Evolutionary conservation across 2,888 invertebrate species (phyloP).

Genomic region (Cerastis rubricosa): DNA sequence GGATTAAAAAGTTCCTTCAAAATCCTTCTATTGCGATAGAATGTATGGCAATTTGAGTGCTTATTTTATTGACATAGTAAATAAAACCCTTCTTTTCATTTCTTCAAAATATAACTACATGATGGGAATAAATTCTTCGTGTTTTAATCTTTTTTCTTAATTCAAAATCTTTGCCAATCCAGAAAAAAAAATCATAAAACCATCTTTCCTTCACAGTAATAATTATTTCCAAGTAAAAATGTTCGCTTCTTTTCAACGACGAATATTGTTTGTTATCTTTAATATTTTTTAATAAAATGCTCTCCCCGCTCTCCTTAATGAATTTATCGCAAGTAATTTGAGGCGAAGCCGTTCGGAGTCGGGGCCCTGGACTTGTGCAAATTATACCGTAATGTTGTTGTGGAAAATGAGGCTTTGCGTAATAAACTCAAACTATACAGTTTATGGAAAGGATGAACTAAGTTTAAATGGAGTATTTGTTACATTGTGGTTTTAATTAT

Average conservation of each 20-base stretch:
- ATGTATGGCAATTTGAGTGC: background rate
- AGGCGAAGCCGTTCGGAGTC: constrained; percentile 21
- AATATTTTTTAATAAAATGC: constrained; percentile 54
- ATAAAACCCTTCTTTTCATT: background rate
- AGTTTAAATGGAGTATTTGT: constrained; percentile 45
- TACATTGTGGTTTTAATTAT: constrained; percentile 46
- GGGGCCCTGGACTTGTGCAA: constrained; percentile 29
- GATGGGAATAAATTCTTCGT: background rate
- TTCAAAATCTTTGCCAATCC: background rate
- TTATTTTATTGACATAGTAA: background rate
- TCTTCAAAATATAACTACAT: background rate
- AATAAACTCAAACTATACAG: constrained; percentile 42
- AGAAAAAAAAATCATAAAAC: background rate
- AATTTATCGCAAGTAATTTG: constrained; percentile 64
- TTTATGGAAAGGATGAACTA: constrained; percentile 24
- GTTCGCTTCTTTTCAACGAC: background rate
- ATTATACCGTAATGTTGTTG: constrained; percentile 30
- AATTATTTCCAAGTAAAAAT: constrained; percentile 33
- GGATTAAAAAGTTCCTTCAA: background rate
- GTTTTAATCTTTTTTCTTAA: background rate
- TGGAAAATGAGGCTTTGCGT: constrained; percentile 26
- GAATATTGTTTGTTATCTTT: constrained; percentile 31
- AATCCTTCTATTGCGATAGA: background rate
- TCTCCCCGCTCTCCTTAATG: constrained; percentile 39
- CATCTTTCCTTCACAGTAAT: background rate